Evolutionary conservation across 2,113 vertebrate genomes (phyloP).

Genomic region (Salvator merianae): DNA sequence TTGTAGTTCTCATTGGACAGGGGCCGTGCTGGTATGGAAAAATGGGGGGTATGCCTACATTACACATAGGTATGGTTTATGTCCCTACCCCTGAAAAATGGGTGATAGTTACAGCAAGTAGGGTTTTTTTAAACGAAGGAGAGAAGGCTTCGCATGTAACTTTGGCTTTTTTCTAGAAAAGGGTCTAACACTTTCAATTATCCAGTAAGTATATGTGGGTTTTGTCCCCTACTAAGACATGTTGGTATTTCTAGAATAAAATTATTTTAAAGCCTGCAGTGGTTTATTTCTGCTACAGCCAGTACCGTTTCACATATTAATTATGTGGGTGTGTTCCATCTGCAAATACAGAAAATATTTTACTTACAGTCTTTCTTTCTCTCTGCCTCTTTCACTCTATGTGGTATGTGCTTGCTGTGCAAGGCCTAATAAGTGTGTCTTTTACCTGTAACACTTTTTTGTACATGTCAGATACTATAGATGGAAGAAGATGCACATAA

Average conservation of each 20-base stretch:
- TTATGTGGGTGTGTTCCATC: neutral
- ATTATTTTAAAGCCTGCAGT: neutral
- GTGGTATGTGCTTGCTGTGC: neutral
- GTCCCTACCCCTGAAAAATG: too few species aligned
- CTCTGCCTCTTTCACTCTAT: too few species aligned
- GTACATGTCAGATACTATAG: slow-evolving; percentile 37
- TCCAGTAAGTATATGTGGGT: too few species aligned
- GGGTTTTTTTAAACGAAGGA: too few species aligned
- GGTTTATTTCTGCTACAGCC: neutral
- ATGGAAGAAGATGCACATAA: neutral
- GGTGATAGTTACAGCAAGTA: too few species aligned
- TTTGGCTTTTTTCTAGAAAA: too few species aligned
- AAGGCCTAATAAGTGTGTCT: neutral
- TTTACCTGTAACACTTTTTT: slow-evolving; percentile 14
- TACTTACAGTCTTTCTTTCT: neutral
- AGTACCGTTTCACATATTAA: neutral
- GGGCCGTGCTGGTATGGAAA: too few species aligned
- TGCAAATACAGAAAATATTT: neutral
- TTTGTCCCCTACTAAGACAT: neutral
- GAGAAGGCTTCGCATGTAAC: too few species aligned
- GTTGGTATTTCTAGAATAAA: neutral
- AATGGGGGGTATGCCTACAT: too few species aligned
- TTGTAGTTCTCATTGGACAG: too few species aligned
- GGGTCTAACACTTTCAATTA: too few species aligned
- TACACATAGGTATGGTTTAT: too few species aligned